Percentiles rank a stretch among this genome's conserved stretches.
Evolutionary conservation across 2,113 vertebrate genomes (phyloP).

Genomic region (Poeciliopsis retropinna): DNA sequence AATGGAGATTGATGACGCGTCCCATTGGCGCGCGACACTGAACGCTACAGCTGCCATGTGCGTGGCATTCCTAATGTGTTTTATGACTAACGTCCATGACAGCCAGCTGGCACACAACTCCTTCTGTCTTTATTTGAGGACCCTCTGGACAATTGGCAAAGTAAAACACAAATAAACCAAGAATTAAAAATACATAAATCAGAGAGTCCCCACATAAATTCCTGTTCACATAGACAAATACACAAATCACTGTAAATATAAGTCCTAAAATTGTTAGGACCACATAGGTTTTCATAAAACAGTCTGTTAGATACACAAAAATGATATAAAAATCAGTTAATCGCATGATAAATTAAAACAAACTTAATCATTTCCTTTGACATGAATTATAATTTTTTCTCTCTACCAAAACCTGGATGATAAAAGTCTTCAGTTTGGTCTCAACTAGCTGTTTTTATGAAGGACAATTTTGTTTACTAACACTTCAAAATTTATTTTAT

Average conservation of each 20-base stretch:
- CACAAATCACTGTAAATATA: background rate
- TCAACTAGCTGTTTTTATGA: no score
- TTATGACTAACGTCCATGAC: constrained; percentile 36
- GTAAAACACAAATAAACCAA: constrained; percentile 32
- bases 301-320: background rate
- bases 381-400: no score
- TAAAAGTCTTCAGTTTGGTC: no score
- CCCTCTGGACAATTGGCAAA: constrained; percentile 21
- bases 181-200: background rate
- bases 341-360: no score
- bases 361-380: no score
- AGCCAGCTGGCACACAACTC: constrained; percentile 27
- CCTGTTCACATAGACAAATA: background rate
- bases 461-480: no score
- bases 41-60: constrained; percentile 17
- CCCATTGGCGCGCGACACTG: constrained; percentile 6
- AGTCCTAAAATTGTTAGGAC: background rate
- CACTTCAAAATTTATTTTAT: no score
- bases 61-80: constrained; percentile 38
- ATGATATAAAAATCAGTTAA: no score
- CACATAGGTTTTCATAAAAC: background rate
- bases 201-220: background rate
- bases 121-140: constrained; percentile 31
- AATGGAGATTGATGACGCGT: constrained; percentile 21
- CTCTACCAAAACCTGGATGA: no score